Conservation (phyloP, 2,113 vertebrate species). For the Andinoacara biseriatus region DNA sequence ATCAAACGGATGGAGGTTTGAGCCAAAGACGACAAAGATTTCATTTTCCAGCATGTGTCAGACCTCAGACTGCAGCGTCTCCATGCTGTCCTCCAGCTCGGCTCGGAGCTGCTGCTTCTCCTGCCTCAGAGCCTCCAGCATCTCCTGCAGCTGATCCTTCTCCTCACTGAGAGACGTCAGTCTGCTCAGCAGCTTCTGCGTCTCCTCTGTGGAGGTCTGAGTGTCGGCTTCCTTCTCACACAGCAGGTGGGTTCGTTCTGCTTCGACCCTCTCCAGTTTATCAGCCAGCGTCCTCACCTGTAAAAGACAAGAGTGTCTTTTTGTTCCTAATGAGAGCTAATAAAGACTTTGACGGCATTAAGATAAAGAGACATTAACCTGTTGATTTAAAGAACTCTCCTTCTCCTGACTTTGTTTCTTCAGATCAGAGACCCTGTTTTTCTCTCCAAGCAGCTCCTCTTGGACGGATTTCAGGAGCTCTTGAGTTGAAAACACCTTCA, state of each 20-base stretch:
- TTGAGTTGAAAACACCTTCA: slow-evolving; percentile 12
- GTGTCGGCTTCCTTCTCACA: too few species aligned
- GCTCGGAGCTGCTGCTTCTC: slow-evolving; percentile 41
- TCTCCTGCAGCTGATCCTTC: slow-evolving; percentile 50
- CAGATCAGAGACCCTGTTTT: neutral
- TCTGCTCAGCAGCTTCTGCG: slow-evolving; percentile 29
- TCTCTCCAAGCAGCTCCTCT: slow-evolving; percentile 17
- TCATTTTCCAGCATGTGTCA: too few species aligned
- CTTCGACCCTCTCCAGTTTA: neutral
- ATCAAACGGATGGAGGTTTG: too few species aligned
- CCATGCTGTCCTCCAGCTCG: slow-evolving; percentile 12
- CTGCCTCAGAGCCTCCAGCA: slow-evolving; percentile 33
- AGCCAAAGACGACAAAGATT: too few species aligned
- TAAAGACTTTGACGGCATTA: accelerated
- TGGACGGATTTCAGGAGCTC: slow-evolving; percentile 12
- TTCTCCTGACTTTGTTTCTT: slow-evolving; percentile 13
- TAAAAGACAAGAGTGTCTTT: neutral
- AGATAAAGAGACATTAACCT: neutral
- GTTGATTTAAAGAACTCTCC: neutral
- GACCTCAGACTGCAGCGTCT: too few species aligned
- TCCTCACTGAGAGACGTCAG: slow-evolving; percentile 48
- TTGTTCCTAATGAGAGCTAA: accelerated
- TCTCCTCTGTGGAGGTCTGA: slow-evolving; percentile 23
- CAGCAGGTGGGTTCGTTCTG: accelerated
- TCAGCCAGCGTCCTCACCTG: neutral